Conservation (phyloP, 2,797 vertebrate species). For the Myotis pilosus region DNA sequence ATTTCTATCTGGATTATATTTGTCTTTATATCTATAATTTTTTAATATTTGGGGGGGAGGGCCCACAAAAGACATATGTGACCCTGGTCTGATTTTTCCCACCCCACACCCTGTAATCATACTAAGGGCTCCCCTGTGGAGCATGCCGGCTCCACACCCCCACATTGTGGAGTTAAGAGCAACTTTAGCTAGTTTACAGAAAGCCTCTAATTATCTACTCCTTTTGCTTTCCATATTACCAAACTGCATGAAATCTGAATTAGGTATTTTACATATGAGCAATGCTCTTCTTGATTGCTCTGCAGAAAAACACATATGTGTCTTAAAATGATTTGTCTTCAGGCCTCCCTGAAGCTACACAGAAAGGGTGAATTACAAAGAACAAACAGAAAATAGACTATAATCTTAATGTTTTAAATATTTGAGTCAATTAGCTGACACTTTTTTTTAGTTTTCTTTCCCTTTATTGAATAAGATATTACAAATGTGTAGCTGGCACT, state of each 20-base stretch:
- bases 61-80: neutral
- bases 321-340: neutral
- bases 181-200: neutral
- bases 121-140: neutral
- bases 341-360: neutral
- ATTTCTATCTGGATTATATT: neutral
- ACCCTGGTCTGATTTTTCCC: neutral
- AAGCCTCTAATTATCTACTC: neutral
- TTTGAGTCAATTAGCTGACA: neutral
- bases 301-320: neutral
- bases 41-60: conserved; percentile 4
- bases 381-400: neutral
- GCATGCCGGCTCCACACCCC: neutral
- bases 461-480: too few relatives aligned
- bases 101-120: neutral
- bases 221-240: neutral
- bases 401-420: neutral
- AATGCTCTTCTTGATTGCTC: neutral
- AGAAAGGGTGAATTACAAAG: neutral
- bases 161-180: neutral
- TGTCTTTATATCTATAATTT: neutral
- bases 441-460: neutral
- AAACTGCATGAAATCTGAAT: neutral
- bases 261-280: neutral
- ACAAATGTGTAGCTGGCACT: neutral